A percentile compares a stretch with the other conserved stretches of the same genome.
Evolutionary conservation across 2,888 invertebrate genomes (phyloP).

Genomic region (Marronus borbonicus): DNA sequence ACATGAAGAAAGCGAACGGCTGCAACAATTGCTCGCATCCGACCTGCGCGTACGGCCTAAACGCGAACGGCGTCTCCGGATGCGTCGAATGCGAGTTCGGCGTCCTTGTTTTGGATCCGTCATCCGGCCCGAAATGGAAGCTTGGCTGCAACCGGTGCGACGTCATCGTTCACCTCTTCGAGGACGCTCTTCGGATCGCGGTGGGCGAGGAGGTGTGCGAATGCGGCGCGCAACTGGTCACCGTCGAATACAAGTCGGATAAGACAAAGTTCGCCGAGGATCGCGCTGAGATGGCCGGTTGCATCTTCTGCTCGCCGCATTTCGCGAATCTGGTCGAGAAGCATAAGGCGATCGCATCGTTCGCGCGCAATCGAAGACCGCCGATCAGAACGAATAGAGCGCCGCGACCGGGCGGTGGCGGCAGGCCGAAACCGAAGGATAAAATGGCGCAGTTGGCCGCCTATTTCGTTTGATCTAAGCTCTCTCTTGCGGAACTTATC

Average conservation of each 20-base stretch:
- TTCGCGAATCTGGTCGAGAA: conserved; percentile 85
- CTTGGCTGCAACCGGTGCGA: conserved; percentile 96
- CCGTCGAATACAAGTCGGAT: conserved; percentile 88
- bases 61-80: conserved; percentile 88
- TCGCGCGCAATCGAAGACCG: conserved; percentile 64
- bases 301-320: conserved; percentile 91
- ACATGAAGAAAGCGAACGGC: conserved; percentile 95
- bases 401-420: conserved; percentile 74
- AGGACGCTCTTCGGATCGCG: conserved; percentile 91
- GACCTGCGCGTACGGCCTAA: conserved; percentile 91
- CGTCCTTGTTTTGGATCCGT: conserved; percentile 92
- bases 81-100: conserved; percentile 96
- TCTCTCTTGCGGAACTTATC: no score
- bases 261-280: conserved; percentile 84
- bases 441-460: conserved; percentile 97
- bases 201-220: conserved; percentile 83
- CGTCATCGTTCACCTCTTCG: conserved; percentile 94
- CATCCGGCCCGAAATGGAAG: conserved; percentile 96
- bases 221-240: conserved; percentile 88
- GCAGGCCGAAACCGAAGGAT: conserved; percentile 86
- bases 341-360: conserved; percentile 79
- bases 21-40: conserved; percentile 98
- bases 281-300: conserved; percentile 87
- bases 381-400: conserved; percentile 67
- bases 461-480: conserved; percentile 83